Evolutionary conservation across 2,888 invertebrate species (phyloP).

Genomic region (Rhaphigaster nebulosa): DNA sequence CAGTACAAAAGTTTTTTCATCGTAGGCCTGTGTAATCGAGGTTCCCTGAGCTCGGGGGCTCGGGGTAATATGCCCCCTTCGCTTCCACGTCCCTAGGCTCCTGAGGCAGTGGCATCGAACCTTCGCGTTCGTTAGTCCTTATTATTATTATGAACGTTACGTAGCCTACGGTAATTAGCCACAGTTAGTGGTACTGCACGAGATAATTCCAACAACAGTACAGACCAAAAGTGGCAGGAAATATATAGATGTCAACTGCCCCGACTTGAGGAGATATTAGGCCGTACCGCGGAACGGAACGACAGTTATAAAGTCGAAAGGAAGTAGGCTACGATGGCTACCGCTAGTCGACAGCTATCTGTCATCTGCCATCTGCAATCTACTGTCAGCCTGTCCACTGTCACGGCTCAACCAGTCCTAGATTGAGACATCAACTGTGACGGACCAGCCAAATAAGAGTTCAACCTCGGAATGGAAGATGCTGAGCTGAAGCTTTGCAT

Average conservation of each 20-base stretch:
- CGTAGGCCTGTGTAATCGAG: no score
- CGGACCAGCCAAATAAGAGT: no score
- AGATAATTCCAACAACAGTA: neutral
- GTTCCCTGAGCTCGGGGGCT: no score
- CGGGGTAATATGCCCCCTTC: no score
- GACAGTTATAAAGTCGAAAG: neutral
- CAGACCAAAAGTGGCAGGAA: neutral
- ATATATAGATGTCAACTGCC: neutral
- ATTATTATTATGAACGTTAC: neutral
- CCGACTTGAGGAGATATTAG: neutral
- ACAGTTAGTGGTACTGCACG: neutral
- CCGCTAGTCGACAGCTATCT: neutral
- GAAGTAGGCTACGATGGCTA: neutral
- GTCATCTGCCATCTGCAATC: neutral
- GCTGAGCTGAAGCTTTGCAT: no score
- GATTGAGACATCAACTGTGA: no score
- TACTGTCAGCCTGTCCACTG: neutral
- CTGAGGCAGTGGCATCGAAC: no score
- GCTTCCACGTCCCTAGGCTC: no score
- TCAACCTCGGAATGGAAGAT: no score
- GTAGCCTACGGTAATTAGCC: neutral
- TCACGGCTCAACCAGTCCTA: no score
- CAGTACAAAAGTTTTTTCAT: no score
- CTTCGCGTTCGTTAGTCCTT: no score
- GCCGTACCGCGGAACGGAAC: neutral